Evolutionary conservation across 2,113 vertebrate genomes (phyloP).

Genomic region (Phyllostomus discolor): DNA sequence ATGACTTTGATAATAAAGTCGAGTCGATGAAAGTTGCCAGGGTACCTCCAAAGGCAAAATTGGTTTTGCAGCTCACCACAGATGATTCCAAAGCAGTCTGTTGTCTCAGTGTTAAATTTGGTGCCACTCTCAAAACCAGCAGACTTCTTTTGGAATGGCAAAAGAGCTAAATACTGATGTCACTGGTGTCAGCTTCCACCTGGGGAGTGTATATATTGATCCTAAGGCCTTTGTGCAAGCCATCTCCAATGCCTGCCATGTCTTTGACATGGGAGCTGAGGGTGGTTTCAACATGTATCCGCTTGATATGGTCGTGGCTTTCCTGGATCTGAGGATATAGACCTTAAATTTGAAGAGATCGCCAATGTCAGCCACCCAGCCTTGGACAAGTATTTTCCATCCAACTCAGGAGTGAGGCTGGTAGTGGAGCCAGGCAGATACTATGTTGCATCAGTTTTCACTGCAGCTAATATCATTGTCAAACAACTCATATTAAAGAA

Average conservation of each 20-base stretch:
- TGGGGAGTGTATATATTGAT: neutral
- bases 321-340: too few species aligned
- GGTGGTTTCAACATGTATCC: too few species aligned
- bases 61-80: neutral
- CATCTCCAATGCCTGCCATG: neutral
- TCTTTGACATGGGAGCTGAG: neutral
- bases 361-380: neutral
- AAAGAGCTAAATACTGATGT: neutral
- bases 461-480: too few species aligned
- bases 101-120: neutral
- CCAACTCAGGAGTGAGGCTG: neutral
- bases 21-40: neutral
- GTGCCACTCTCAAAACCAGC: neutral
- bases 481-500: too few species aligned
- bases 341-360: too few species aligned
- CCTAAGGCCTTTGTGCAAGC: neutral
- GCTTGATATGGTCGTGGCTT: too few species aligned
- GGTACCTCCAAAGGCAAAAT: neutral
- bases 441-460: too few species aligned
- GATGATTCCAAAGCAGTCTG: neutral
- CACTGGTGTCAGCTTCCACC: neutral
- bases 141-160: neutral
- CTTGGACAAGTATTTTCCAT: neutral
- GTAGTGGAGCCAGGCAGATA: too few species aligned
- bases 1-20: neutral